A percentile compares a stretch with the other conserved stretches of the same genome.
Conservation (phyloP, 1,140 invertebrate species). For the Akabosia matsudoensis region DNA sequence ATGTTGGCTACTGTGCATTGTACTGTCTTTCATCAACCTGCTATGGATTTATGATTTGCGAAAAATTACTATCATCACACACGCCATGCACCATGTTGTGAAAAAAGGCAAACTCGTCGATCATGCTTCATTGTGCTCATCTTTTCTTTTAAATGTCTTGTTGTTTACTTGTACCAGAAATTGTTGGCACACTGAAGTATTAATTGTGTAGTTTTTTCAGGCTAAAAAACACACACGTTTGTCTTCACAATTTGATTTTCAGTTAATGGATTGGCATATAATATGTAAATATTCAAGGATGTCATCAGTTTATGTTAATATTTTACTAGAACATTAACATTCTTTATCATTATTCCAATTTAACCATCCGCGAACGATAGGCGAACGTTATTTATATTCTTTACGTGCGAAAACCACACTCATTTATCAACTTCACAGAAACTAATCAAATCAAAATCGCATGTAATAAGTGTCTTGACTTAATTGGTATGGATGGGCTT, state of each 20-base stretch:
- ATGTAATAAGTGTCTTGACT: too few relatives aligned
- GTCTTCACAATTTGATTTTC: too few relatives aligned
- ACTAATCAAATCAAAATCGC: too few relatives aligned
- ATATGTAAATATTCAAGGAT: slow-evolving; percentile 6
- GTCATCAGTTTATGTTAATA: neutral
- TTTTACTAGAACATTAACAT: neutral
- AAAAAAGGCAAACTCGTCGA: neutral
- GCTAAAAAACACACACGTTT: too few relatives aligned
- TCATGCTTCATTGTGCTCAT: neutral
- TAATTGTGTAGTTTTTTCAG: neutral
- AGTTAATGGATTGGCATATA: too few relatives aligned
- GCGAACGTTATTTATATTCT: too few relatives aligned
- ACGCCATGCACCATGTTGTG: neutral
- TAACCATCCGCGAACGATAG: too few relatives aligned
- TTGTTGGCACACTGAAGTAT: neutral
- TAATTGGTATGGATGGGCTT: too few relatives aligned
- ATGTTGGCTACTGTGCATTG: neutral
- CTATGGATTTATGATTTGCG: slow-evolving; percentile 7
- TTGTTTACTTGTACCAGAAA: too few relatives aligned
- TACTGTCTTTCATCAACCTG: neutral
- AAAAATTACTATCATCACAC: neutral
- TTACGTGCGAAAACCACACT: too few relatives aligned
- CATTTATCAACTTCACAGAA: too few relatives aligned
- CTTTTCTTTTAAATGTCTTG: too few relatives aligned
- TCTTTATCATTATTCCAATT: neutral